These are phyloP conservation scores for Atta cephalotes DNA, from an alignment of 1,140 invertebrate genomes.

Conservation along the genomic window DNA sequence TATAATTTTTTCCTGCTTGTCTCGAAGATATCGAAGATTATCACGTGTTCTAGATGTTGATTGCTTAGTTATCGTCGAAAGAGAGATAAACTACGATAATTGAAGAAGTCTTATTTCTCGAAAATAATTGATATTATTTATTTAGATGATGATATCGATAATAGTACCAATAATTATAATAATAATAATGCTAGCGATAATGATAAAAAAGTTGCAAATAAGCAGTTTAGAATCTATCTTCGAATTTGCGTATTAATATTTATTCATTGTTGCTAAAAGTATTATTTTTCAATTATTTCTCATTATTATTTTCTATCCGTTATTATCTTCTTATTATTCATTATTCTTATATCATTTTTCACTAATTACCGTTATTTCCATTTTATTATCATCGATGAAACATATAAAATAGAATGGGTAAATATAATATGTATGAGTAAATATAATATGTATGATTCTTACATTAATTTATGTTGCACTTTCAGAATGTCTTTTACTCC, in stretches of 20 bases:
- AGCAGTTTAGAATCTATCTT: not conserved
- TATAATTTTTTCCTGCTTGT: not conserved
- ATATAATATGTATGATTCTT: not conserved
- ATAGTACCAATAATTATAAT: not conserved
- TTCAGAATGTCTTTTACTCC: constrained; percentile 97
- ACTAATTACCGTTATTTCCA: not conserved
- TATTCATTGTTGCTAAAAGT: not conserved
- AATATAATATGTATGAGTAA: not conserved
- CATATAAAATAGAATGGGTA: not conserved
- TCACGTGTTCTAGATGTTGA: not conserved
- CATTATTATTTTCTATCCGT: not conserved
- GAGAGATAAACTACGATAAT: not conserved
- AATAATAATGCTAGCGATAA: not conserved
- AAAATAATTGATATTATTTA: not conserved
- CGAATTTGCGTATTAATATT: not conserved
- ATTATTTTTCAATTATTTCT: not conserved
- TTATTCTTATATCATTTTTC: not conserved
- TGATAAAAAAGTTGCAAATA: not conserved
- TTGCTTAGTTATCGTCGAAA: not conserved
- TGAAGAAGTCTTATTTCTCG: not conserved
- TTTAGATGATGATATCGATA: not conserved
- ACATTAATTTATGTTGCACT: not conserved
- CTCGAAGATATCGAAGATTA: not conserved
- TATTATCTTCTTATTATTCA: not conserved
- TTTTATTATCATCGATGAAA: not conserved